Evolutionary conservation across 2,888 invertebrate species (phyloP), one percentile per base, ranked within the genome.

Genomic region (Macrosiphum euphorbiae): DNA sequence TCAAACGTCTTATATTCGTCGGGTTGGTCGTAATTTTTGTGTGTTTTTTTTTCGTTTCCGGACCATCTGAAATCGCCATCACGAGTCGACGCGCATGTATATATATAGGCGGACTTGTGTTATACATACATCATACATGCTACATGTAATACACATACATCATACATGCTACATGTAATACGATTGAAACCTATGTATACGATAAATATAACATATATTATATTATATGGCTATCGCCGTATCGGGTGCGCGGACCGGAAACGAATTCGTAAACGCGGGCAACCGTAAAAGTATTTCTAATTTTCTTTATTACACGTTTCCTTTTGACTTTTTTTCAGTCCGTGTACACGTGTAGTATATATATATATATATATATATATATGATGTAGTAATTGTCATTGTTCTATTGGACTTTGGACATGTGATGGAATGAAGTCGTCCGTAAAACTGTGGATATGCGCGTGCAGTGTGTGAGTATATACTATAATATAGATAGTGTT

Each of bases 241-340:
- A 85, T n/a, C 13, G 67, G 28, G 35, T 41, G 41, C 26, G 58
- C 13, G 50, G 52, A 84, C 90, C 78, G 90, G 90, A 91, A 91
- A 84, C 41, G 78, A 91, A 91, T 41, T 84, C 52, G 90, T 28
- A 78, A 84, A 91, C 84, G 28, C 41, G 28, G 90, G 50, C 44
- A 24, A 90, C 90, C 90, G 90, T 90, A 67, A 90, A 26, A 91
- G 90, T 84, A 52, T 91, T 91, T 91, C 78, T 84, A 84, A 84
- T 84, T 90, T 90, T 90, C 61, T 90, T 90, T 90, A 61, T 67
- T 47, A 58, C 88, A 41, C 87, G 16, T 67, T 67, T 67, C 67
- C 67, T 67, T 67, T 67, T 67, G n/a, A 2, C 7, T 67, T 67
- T 67, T 67, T 28, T 61, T 61, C 67, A 35, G 16, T 67, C 16